Conservation (phyloP, 2,888 invertebrate genomes). For the Hemaris fuciformis region DNA sequence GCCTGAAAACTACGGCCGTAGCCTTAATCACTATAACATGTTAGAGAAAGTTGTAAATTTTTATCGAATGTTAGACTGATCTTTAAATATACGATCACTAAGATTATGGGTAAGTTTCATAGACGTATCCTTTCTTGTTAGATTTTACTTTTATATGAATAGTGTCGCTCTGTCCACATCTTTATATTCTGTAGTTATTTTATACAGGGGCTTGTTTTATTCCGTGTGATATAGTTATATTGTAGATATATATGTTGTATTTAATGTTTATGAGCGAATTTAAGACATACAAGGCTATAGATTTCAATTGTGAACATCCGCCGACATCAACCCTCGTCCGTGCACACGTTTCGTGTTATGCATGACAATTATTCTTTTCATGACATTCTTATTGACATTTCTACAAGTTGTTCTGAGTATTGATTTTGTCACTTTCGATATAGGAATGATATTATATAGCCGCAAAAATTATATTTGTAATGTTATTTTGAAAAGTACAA, state of each 20-base stretch:
- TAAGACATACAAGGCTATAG: slow-evolving; percentile 18
- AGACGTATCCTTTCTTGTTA: slow-evolving; percentile 54
- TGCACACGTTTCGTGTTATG: background rate
- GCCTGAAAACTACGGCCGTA: slow-evolving; percentile 44
- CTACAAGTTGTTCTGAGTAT: background rate
- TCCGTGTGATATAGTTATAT: slow-evolving; percentile 9
- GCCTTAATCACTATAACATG: slow-evolving; percentile 56
- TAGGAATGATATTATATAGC: slow-evolving; percentile 1
- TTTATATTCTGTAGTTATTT: slow-evolving; percentile 60
- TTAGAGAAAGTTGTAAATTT: slow-evolving; percentile 51
- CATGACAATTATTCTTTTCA: background rate
- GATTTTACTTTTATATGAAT: slow-evolving; percentile 45
- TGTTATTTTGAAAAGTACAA: slow-evolving; percentile 1
- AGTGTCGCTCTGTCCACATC: slow-evolving; percentile 70
- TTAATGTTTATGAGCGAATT: slow-evolving; percentile 18
- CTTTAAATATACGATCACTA: slow-evolving; percentile 74
- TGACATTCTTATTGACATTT: background rate
- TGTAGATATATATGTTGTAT: slow-evolving; percentile 15
- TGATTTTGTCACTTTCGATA: background rate
- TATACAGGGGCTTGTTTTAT: slow-evolving; percentile 58
- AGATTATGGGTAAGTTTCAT: slow-evolving; percentile 65
- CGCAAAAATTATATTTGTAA: slow-evolving; percentile 13
- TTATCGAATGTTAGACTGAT: slow-evolving; percentile 81
- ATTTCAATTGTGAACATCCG: background rate
- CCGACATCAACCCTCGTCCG: background rate